Base-by-base conservation (phyloP, 1,140 invertebrate genomes). In the Drosophila littoralis region DNA sequence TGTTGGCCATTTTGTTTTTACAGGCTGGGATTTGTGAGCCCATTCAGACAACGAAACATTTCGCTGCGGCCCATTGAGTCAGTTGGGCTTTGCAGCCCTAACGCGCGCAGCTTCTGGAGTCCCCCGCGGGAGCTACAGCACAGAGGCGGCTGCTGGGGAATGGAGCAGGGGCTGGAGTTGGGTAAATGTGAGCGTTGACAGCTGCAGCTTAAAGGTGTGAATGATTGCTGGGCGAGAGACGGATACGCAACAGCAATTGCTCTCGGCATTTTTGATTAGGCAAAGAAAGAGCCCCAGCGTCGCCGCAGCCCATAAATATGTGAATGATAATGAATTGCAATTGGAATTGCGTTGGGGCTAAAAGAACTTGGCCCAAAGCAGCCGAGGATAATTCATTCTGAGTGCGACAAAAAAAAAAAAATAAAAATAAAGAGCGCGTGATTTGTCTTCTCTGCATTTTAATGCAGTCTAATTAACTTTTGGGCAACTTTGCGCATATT, bases 1-100 rank as follows among this genome's bases (percentile, higher is more conserved):
- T 86, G 83, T 69, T 88, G 79, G 84, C 83, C 83, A 88, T 86
- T 85, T 86, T 83, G 83, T 88, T 82, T 88, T 82, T 77, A 86
- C 83, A 77, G 79, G 66, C 79, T 61, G 74, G 79, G 83, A 77
- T 83, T 88, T 79, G 71, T 54, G 60, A 60, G 58, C 67, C 77
- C 54, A 48, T 59, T 67, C 55, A 60, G 57, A 51, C 10, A 22
- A 32, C 32, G 32, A 40, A 35, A n/a, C 9, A 50, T 50, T 50
- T 50, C 7, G 48, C 22, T 54, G n/a, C 33, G 35, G 45, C 28
- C 58, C 33, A 42, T 33, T 58, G 57, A 57, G 51, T 77, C 81
- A 52, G 51, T 50, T 68, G 81, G 78, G 78, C 15, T 67, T 67
- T 60, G 54, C 48, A 48, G 71, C 59, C 66, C 77, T 72, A 63